Evolutionary conservation across 2,888 invertebrate species (phyloP).

Genomic region (Anaspis maculata): DNA sequence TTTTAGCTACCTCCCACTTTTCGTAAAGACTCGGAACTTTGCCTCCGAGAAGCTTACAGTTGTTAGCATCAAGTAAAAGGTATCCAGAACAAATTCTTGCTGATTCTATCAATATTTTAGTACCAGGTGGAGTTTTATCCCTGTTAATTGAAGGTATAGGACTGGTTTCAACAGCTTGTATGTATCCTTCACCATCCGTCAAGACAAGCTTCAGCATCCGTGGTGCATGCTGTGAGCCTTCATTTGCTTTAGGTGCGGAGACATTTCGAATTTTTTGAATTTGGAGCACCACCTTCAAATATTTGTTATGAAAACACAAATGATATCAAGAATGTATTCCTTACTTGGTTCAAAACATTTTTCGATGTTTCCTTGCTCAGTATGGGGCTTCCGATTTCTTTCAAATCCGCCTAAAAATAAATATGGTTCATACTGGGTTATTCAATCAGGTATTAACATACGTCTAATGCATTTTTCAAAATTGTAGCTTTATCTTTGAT

Average conservation of each 20-base stretch:
- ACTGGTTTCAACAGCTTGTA: slow-evolving; percentile 71
- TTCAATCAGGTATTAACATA: slow-evolving; percentile 43
- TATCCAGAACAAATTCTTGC: slow-evolving; percentile 56
- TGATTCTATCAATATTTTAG: slow-evolving; percentile 62
- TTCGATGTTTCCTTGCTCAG: slow-evolving; percentile 46
- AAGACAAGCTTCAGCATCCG: slow-evolving; percentile 75
- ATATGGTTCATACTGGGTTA: too few relatives aligned
- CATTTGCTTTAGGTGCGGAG: slow-evolving; percentile 83
- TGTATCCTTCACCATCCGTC: slow-evolving; percentile 74
- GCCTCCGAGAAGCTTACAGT: slow-evolving; percentile 73
- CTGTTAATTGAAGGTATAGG: slow-evolving; percentile 61
- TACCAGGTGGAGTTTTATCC: slow-evolving; percentile 78
- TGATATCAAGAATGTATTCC: not conserved
- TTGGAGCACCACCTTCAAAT: slow-evolving; percentile 62
- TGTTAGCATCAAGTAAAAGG: slow-evolving; percentile 58
- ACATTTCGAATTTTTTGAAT: slow-evolving; percentile 83
- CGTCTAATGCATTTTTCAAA: slow-evolving; percentile 60
- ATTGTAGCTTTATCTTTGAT: slow-evolving; percentile 56
- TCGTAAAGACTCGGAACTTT: slow-evolving; percentile 73
- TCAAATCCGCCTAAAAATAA: slow-evolving; percentile 60
- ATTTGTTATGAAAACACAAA: slow-evolving; percentile 24
- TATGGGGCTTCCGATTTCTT: slow-evolving; percentile 70
- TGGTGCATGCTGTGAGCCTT: slow-evolving; percentile 74
- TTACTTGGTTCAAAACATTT: not conserved
- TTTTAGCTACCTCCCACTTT: slow-evolving; percentile 70